Percentiles rank a stretch among this genome's conserved stretches.
Conservation (phyloP, 2,113 vertebrate species). For the Rhegmatorhina hoffmannsi region DNA sequence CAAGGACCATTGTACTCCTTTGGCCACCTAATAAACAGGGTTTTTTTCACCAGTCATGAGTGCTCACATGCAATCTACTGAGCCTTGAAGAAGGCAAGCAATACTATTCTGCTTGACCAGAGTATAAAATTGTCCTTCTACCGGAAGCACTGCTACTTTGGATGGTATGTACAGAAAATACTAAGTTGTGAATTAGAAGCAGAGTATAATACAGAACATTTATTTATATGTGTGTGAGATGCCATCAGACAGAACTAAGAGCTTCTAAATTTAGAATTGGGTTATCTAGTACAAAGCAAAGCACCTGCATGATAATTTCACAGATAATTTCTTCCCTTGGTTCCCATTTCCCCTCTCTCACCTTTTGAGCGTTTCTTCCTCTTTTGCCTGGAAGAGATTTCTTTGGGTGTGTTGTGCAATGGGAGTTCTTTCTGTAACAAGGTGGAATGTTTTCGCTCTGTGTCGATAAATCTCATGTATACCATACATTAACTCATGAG, state of each 20-base stretch:
- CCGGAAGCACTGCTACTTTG: neutral
- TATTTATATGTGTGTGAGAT: neutral
- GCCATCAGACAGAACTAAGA: neutral
- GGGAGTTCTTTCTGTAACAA: neutral
- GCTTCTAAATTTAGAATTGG: neutral
- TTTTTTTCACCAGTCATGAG: neutral
- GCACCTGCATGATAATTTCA: neutral
- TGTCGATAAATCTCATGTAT: neutral
- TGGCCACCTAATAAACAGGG: neutral
- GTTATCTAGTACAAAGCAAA: neutral
- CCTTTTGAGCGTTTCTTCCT: constrained; percentile 20
- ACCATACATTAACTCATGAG: neutral
- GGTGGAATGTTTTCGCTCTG: neutral
- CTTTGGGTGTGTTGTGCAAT: neutral
- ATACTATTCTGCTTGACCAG: neutral
- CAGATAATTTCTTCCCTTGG: neutral
- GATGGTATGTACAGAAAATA: neutral
- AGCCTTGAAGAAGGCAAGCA: neutral
- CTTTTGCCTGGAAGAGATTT: neutral
- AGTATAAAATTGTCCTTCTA: neutral
- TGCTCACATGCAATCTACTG: neutral
- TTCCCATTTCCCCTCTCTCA: neutral
- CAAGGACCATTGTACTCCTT: neutral
- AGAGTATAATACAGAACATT: neutral
- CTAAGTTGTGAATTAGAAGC: neutral